Base-by-base conservation (phyloP, 2,113 vertebrate species). In the Crotophaga sulcirostris region DNA sequence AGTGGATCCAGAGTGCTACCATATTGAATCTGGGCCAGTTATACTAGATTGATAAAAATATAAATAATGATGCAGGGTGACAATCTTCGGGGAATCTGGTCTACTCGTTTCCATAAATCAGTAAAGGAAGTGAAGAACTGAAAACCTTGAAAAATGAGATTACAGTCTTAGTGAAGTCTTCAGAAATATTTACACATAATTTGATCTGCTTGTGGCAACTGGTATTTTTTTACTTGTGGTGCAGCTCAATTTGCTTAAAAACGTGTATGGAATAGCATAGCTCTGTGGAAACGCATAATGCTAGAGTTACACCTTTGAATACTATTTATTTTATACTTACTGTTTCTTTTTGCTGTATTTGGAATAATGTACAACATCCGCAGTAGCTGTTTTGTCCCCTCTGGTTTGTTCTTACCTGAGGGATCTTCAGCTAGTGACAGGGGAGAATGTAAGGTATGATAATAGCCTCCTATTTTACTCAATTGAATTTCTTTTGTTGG, bases 381-480 rank as follows among this genome's bases (percentile, higher is more conserved):
- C 74, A 77, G 80, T 29, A 47, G 47, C 78, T 70, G 33, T 28
- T 73, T 80, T 75, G 36, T 88, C 74, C 54, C 38, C 62, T 73
- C 38, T 69, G 47, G 28, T 66, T 59, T 23, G 7, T 85, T 88
- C 64, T 84, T 78, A 68, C 66, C 58, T 84, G 51, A 15, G 31
- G 6, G 59, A 85, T 33, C 58, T 85, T n/a, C 31, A 87, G 60
- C 63, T 62, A 45, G 78, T 67, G 92, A 90, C 80, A 86, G 86
- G 60, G 55, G 84, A 87, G 86, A 96, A 91, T 92, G 62, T 29
- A 31, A 88, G 64, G 68, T 79, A 80, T 95, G 90, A 60, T 74
- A 93, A 93, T 52, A 84, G 81, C 55, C 76, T 92, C 60, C 45
- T 79, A 3, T 76, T 92, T 87, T 82, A 89, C 72, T 78, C 81